A percentile compares a stretch with the other conserved stretches of the same genome.
Conservation (phyloP, 2,113 vertebrate species). For the Clupea harengus region DNA sequence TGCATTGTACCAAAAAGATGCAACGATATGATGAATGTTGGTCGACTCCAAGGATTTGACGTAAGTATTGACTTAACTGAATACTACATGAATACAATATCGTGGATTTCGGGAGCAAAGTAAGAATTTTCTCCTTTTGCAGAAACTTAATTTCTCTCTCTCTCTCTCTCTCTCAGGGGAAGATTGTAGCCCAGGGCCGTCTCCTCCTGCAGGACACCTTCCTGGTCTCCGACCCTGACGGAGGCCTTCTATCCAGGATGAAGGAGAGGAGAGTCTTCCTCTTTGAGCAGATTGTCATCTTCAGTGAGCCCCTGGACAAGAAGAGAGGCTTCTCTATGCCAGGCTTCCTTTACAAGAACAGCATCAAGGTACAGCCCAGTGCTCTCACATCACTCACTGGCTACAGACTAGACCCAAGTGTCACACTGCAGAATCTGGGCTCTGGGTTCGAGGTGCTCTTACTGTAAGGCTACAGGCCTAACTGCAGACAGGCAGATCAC, state of each 20-base stretch:
- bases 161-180: slow-evolving; percentile 74
- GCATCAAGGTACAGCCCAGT: slow-evolving; percentile 83
- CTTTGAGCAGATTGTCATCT: slow-evolving; percentile 97
- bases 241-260: slow-evolving; percentile 81
- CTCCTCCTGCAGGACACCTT: slow-evolving; percentile 96
- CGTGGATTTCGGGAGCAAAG: background rate
- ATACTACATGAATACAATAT: slow-evolving; percentile 14
- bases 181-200: slow-evolving; percentile 97
- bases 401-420: no score
- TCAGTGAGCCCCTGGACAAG: slow-evolving; percentile 95
- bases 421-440: no score
- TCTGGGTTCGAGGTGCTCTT: no score
- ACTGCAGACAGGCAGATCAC: no score
- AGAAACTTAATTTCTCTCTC: background rate
- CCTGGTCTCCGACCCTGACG: slow-evolving; percentile 87
- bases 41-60: slow-evolving; percentile 96
- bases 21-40: slow-evolving; percentile 99
- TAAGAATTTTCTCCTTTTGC: background rate
- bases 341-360: slow-evolving; percentile 94
- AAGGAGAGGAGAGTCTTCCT: slow-evolving; percentile 96
- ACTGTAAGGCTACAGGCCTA: no score
- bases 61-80: slow-evolving; percentile 67
- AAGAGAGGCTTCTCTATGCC: slow-evolving; percentile 96
- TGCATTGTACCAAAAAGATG: slow-evolving; percentile 95
- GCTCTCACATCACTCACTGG: background rate